Evolutionary conservation across 2,797 vertebrate genomes (phyloP).

Genomic region (Taeniopygia guttata): DNA sequence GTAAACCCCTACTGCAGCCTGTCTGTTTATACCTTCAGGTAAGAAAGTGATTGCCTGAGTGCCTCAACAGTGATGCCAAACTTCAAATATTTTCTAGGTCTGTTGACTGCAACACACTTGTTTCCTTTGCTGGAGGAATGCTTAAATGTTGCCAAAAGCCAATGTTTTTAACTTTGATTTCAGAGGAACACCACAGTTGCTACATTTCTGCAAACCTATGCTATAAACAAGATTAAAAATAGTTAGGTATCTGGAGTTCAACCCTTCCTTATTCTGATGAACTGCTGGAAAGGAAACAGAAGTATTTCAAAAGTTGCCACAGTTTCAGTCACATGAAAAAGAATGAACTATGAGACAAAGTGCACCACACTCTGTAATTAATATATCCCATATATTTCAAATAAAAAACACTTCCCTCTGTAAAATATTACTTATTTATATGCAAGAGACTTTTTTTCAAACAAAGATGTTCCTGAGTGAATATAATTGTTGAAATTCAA

Average conservation of each 20-base stretch:
- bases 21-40: slow-evolving; percentile 19
- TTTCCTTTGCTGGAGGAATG: background rate
- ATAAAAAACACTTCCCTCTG: background rate
- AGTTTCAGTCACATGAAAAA: background rate
- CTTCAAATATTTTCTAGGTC: slow-evolving; percentile 21
- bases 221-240: background rate
- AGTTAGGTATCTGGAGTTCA: background rate
- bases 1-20: background rate
- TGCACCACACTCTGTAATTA: background rate
- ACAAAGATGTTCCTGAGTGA: background rate
- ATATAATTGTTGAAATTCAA: background rate
- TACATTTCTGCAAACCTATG: background rate
- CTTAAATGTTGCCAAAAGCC: slow-evolving; percentile 4
- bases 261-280: background rate
- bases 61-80: background rate
- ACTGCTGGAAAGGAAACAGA: background rate
- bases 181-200: background rate
- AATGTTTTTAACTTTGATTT: background rate
- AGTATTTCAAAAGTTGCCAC: background rate
- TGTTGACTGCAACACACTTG: background rate
- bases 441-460: background rate
- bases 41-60: slow-evolving; percentile 34
- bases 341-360: background rate
- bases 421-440: background rate
- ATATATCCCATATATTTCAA: background rate